A percentile compares a stretch with the other conserved stretches of the same genome.
phyloP scores from a whole-genome alignment of 2,888 invertebrate genomes.

The Norana najaformis region DNA sequence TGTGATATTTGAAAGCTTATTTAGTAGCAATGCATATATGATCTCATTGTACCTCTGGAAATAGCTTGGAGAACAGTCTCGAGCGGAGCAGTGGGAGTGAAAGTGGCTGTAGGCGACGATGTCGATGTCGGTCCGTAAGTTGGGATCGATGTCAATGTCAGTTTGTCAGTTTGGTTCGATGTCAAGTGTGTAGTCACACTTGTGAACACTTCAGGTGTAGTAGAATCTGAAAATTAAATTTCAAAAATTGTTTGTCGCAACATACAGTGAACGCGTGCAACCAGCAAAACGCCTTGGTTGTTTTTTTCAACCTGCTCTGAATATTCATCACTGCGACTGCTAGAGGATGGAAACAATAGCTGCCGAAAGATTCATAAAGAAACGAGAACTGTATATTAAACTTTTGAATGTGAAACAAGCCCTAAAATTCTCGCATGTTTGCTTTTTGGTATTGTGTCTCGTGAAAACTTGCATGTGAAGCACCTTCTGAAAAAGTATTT shows the following conservation, averaged over 20 bases:
- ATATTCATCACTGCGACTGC: too few species aligned
- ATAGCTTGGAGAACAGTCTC: not conserved
- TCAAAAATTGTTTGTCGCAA: not conserved
- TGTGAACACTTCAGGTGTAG: too few species aligned
- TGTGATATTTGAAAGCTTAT: too few species aligned
- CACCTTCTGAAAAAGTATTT: too few species aligned
- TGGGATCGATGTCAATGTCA: not conserved
- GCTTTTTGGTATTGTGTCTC: too few species aligned
- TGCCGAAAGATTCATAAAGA: not conserved
- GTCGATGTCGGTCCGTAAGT: not conserved
- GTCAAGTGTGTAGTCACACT: not conserved
- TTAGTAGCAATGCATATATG: not conserved
- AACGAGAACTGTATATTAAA: too few species aligned
- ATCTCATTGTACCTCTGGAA: not conserved
- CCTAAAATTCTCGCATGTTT: too few species aligned
- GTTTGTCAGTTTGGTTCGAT: too few species aligned
- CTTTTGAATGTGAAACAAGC: too few species aligned
- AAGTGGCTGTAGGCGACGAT: not conserved
- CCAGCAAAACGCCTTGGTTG: not conserved
- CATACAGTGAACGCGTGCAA: not conserved
- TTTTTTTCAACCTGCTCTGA: too few species aligned
- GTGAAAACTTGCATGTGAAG: too few species aligned
- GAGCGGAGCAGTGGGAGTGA: not conserved
- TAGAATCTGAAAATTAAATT: not conserved
- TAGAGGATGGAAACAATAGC: not conserved